These are phyloP conservation scores for Suricata suricatta DNA, from an alignment of 2,113 vertebrate genomes.

Conservation along the genomic window DNA sequence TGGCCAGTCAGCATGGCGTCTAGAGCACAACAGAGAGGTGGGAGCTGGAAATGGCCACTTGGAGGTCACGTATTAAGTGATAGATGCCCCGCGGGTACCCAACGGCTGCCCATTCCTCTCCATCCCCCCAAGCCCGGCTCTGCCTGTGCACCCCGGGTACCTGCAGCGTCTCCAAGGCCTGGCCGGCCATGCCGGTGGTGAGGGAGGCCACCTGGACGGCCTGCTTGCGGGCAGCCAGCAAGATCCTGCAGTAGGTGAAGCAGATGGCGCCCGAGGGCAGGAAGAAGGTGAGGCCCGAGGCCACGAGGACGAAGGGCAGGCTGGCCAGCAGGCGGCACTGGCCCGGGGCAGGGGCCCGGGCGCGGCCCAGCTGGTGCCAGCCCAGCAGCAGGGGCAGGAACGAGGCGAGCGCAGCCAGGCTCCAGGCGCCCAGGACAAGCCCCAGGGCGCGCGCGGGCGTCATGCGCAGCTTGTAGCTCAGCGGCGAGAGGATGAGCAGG, in stretches of 20 bases:
- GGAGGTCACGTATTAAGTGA: background rate
- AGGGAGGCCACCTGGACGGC: conserved; percentile 94
- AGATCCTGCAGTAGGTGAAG: conserved; percentile 97
- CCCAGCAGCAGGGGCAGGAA: conserved; percentile 97
- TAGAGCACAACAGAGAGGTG: background rate
- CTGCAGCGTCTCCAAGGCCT: conserved; percentile 82
- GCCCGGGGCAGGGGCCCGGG: conserved; percentile 41
- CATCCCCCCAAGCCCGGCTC: background rate
- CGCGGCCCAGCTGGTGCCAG: conserved; percentile 91
- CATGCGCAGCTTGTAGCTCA: conserved; percentile 97
- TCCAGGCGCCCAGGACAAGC: conserved; percentile 94
- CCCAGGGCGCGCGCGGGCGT: conserved; percentile 91
- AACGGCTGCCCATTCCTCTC: background rate
- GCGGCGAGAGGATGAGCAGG: conserved; percentile 96
- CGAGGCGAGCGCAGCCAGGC: conserved; percentile 92
- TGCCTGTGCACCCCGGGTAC: conserved; percentile 70
- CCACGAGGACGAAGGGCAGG: conserved; percentile 94
- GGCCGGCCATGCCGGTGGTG: conserved; percentile 82
- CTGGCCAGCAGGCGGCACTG: conserved; percentile 94
- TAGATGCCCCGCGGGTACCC: background rate
- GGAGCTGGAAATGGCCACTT: background rate
- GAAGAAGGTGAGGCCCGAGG: conserved; percentile 96
- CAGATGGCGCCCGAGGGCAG: conserved; percentile 95
- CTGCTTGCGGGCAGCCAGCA: conserved; percentile 92
- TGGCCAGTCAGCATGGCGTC: background rate